Percentiles rank a stretch among this genome's conserved stretches.
Evolutionary conservation across 2,888 invertebrate genomes (phyloP).

Genomic region (Nineta flava): DNA sequence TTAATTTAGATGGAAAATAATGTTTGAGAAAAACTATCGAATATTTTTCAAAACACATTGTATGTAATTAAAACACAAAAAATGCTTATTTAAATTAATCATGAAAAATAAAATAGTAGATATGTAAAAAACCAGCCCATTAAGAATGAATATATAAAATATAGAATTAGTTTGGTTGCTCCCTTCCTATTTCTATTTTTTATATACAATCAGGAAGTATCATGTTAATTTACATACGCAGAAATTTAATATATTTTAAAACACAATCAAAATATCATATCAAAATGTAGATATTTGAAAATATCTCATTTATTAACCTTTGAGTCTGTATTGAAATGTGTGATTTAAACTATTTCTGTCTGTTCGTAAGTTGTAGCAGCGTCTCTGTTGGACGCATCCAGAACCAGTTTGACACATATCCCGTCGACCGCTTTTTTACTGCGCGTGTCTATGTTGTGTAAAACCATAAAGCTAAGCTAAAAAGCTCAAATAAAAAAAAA

Average conservation of each 20-base stretch:
- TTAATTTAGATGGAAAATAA: no score
- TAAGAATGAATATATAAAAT: no score
- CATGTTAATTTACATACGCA: no score
- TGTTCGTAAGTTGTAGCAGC: constrained; percentile 1
- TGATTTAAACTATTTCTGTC: constrained; percentile 2
- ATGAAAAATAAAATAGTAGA: neutral
- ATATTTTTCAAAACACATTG: no score
- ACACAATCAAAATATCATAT: neutral
- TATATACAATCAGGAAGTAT: no score
- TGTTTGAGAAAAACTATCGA: no score
- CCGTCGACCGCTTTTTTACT: constrained; percentile 4
- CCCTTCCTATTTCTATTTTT: no score
- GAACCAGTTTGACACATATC: constrained; percentile 9
- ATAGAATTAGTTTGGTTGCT: no score
- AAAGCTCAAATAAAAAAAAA: neutral
- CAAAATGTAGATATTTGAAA: neutral
- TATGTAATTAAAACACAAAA: no score
- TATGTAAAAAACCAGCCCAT: neutral
- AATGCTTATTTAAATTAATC: no score
- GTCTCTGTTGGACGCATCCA: constrained; percentile 1
- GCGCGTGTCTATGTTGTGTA: constrained; percentile 2
- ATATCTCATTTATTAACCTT: neutral
- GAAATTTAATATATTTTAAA: no score
- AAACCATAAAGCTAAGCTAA: neutral
- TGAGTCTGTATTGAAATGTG: constrained; percentile 3